These are phyloP conservation scores for Ianthella basta DNA, from an alignment of 37 sponge, comb jelly and placozoan genomes.

Conservation along the genomic window DNA sequence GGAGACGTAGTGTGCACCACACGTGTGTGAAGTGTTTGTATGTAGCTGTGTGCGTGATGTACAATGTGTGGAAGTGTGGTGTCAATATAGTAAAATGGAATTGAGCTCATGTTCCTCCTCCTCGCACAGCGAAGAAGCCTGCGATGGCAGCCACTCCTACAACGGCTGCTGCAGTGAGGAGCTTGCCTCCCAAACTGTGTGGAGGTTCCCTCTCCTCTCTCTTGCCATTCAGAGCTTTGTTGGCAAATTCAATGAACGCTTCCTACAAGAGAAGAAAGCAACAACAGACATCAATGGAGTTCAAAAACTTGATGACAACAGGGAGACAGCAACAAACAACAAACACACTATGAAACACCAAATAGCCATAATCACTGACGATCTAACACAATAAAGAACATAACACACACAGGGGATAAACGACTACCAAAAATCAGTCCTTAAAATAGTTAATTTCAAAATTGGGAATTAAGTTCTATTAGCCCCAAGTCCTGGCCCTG, in stretches of 20 bases:
- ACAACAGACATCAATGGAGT: neutral
- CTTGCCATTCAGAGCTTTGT: neutral
- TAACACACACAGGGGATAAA: too few relatives aligned
- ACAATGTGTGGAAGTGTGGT: neutral
- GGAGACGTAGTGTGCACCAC: too few relatives aligned
- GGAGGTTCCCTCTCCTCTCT: neutral
- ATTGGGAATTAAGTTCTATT: too few relatives aligned
- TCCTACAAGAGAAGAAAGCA: neutral
- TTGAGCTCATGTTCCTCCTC: neutral
- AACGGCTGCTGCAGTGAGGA: slow-evolving; percentile 16
- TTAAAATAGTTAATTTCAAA: too few relatives aligned
- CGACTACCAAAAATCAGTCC: too few relatives aligned
- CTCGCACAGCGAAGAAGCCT: neutral
- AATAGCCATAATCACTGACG: too few relatives aligned
- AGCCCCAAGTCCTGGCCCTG: too few relatives aligned
- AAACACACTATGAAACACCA: too few relatives aligned
- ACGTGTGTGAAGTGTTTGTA: too few relatives aligned
- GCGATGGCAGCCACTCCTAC: slow-evolving; percentile 1
- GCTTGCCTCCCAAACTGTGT: neutral
- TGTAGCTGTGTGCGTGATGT: slow-evolving; percentile 8
- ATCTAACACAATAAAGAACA: too few relatives aligned
- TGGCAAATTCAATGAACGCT: neutral
- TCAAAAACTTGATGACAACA: too few relatives aligned
- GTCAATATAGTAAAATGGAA: neutral
- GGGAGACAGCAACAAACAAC: too few relatives aligned